Conservation (phyloP, 2,888 invertebrate species). For the Entomobrya proxima region DNA sequence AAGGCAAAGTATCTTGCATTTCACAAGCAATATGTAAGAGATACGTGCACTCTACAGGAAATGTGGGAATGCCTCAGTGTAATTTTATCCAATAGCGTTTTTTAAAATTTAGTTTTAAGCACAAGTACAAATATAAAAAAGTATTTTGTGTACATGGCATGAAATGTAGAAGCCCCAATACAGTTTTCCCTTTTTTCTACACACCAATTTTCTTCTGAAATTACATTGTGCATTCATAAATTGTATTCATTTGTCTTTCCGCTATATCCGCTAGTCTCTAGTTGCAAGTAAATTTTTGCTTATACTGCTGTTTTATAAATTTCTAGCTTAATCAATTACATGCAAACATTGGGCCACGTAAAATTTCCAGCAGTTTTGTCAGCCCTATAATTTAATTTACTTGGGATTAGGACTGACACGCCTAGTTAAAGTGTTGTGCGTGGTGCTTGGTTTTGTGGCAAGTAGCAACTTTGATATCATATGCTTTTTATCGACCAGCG, state of each 20-base stretch:
- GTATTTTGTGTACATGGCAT: too few species aligned
- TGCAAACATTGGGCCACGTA: not conserved
- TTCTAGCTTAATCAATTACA: not conserved
- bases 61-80: too few species aligned
- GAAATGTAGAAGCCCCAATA: not conserved
- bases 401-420: not conserved
- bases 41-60: too few species aligned
- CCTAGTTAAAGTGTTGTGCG: not conserved
- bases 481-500: too few species aligned
- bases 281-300: not conserved
- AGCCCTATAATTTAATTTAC: not conserved
- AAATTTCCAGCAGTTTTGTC: not conserved
- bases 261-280: not conserved
- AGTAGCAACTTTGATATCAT: too few species aligned
- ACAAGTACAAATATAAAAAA: too few species aligned
- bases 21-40: too few species aligned
- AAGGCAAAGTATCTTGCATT: too few species aligned
- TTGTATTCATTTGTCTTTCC: not conserved
- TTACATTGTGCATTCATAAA: not conserved
- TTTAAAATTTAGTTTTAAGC: too few species aligned
- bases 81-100: too few species aligned
- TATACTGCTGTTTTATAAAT: too few species aligned
- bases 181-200: not conserved
- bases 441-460: too few species aligned
- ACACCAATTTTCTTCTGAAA: not conserved